Conservation (phyloP, 2,113 vertebrate species). For the Serinus canaria region DNA sequence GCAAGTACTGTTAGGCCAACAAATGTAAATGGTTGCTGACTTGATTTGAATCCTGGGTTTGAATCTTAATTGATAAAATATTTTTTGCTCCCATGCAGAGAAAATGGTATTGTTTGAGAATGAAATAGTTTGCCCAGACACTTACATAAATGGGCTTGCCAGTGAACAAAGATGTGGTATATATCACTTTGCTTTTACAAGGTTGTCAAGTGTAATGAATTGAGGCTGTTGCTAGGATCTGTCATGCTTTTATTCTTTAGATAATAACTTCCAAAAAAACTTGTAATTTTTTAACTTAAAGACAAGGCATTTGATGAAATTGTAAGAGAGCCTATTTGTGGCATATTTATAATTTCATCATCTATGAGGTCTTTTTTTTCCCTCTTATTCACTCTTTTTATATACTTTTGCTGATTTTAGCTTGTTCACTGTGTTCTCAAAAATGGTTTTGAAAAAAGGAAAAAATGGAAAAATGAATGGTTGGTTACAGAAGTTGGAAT, state of each 20-base stretch:
- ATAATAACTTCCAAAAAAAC: not conserved
- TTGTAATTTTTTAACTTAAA: not conserved
- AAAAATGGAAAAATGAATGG: not conserved
- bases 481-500: not conserved
- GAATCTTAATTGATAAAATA: not conserved
- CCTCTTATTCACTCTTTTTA: not conserved
- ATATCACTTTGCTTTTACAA: not conserved
- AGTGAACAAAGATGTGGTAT: not conserved
- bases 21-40: not conserved
- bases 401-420: not conserved
- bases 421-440: not conserved
- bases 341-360: not conserved
- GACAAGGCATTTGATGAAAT: not conserved
- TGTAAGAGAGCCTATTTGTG: not conserved
- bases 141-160: not conserved
- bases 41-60: not conserved
- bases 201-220: not conserved
- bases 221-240: not conserved
- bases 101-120: not conserved
- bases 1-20: not conserved
- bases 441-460: not conserved
- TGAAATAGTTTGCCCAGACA: not conserved
- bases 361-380: not conserved
- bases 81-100: not conserved
- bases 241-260: not conserved